These are phyloP conservation scores for Gymnarchus niloticus DNA, from an alignment of 2,113 vertebrate species.

Conservation along the genomic window DNA sequence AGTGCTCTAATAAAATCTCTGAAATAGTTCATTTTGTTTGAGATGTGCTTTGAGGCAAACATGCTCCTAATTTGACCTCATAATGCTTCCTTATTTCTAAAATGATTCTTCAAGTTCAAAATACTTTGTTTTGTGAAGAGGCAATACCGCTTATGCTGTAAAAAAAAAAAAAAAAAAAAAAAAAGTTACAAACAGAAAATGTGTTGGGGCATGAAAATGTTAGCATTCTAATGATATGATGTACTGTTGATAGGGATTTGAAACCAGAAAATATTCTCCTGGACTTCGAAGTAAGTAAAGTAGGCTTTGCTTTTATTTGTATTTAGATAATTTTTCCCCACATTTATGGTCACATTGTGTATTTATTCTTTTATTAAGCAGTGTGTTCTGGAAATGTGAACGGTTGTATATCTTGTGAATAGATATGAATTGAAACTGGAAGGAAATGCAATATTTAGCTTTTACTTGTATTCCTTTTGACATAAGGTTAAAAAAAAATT, in stretches of 20 bases:
- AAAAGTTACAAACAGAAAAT: neutral
- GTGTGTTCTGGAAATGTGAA: neutral
- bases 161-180: neutral
- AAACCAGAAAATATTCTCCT: conserved; percentile 99
- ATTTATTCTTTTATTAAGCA: too few species aligned
- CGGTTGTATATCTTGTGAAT: neutral
- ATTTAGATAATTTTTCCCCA: too few species aligned
- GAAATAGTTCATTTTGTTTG: neutral
- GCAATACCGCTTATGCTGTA: neutral
- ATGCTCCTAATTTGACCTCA: conserved; percentile 2
- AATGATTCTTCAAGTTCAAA: neutral
- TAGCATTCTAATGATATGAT: neutral
- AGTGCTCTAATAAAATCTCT: neutral
- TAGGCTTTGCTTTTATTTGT: conserved; percentile 20
- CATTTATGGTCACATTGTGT: too few species aligned
- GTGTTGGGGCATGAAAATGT: neutral
- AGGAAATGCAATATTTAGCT: neutral
- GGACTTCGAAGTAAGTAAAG: conserved; percentile 81
- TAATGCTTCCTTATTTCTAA: neutral
- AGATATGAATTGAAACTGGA: neutral
- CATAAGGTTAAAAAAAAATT: neutral
- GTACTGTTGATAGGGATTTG: conserved; percentile 74
- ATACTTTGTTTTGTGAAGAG: neutral
- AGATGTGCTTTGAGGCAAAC: neutral
- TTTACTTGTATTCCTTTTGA: neutral